Percentiles rank a stretch among this genome's conserved stretches.
Conservation (phyloP, 2,113 vertebrate genomes). For the Noturus placidus region DNA sequence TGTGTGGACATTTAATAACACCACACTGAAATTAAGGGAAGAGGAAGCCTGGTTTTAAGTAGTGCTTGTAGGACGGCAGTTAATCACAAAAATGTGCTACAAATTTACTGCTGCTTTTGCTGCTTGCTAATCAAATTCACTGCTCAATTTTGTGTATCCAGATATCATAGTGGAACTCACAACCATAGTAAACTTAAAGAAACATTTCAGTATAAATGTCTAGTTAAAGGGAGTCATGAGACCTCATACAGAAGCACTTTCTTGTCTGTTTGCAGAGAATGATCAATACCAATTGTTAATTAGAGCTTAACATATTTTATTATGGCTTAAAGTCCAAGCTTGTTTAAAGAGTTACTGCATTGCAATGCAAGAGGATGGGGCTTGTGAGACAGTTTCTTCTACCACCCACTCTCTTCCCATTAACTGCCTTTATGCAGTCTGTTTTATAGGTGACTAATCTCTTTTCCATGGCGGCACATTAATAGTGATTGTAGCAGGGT, state of each 20-base stretch:
- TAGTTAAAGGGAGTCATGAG: background rate
- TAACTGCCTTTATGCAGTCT: slow-evolving; percentile 17
- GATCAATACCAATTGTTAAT: slow-evolving; percentile 16
- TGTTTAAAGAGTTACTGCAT: background rate
- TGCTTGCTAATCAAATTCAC: background rate
- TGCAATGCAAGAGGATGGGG: slow-evolving; percentile 34
- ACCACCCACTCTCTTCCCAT: slow-evolving; percentile 54
- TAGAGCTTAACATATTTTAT: background rate
- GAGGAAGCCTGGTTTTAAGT: background rate
- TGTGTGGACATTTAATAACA: background rate
- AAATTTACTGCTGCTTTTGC: background rate
- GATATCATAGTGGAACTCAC: background rate
- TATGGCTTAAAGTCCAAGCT: background rate
- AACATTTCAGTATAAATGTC: background rate
- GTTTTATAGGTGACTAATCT: slow-evolving; percentile 27
- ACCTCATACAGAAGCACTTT: background rate
- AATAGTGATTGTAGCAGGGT: slow-evolving; percentile 31
- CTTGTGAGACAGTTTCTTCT: slow-evolving; percentile 54
- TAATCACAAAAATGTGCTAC: background rate
- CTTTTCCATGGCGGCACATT: slow-evolving; percentile 25
- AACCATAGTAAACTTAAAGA: background rate
- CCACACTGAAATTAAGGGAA: background rate
- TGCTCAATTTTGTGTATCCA: background rate
- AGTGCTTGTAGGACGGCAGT: background rate
- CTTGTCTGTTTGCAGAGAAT: background rate